Base-by-base conservation (phyloP, 2,888 invertebrate genomes). In the Heliconius hortense region DNA sequence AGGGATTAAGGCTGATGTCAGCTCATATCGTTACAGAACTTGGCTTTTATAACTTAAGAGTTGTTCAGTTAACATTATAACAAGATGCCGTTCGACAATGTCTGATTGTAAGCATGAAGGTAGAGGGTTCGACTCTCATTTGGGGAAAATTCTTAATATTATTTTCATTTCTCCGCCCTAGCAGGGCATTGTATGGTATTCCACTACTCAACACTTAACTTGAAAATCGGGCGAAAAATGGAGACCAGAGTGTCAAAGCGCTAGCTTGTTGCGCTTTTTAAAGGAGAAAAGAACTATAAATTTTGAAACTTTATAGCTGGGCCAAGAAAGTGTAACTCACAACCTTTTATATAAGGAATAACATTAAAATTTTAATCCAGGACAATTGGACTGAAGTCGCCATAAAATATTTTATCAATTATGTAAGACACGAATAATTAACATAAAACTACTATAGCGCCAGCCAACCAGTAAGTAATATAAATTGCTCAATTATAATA, bases 401-500 rank as follows among this genome's bases (percentile, higher is more conserved):
- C 39, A 60, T 43, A 26, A 35, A 62, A 62, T 43, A 71, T 71
- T 71, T 71, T 26, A 60, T 60, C 60, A 60, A 60, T 71, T 60
- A 71, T 71, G 71, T 71, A 43, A 62, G 60, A 60, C 43, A 56
- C 56, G 31, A 71, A 21, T 11, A 56, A 72, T 74, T 74, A 56
- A 72, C 74, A 74, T 77, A 68, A 77, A 76, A 68, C 74, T 56
- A 77, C 56, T 72, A 68, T 68, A 72, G 64, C 73, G 64, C 64
- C 66, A 39, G 64, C 28, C 68, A 64, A 69, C 72, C 43, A 71
- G 68, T 72, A 72, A 74, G 48, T 63, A 73, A 73, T 77, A 77
- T 75, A 73, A 76, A 77, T 71, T 48, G 73, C 66, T 77, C 69
- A 62, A 77, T 76, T 77, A 73, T 73, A 76, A 76, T 76, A 69